These are phyloP conservation scores for Schizaphis graminum DNA, from an alignment of 2,888 invertebrate species.

Conservation along the genomic window DNA sequence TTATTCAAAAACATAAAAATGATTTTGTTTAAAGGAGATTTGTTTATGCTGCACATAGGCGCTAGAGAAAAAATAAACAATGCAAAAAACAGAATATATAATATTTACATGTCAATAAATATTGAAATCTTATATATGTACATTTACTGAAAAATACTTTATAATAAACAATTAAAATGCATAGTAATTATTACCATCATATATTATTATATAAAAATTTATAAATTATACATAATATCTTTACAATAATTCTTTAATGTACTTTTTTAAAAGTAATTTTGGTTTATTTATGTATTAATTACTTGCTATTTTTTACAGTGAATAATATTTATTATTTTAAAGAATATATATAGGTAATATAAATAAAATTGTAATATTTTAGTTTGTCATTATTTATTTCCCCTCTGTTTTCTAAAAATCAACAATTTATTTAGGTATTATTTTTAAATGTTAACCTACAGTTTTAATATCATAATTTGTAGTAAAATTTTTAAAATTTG, in stretches of 20 bases:
- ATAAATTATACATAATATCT: no score
- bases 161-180: neutral
- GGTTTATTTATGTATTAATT: neutral
- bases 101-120: no score
- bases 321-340: neutral
- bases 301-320: neutral
- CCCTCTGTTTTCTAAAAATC: neutral
- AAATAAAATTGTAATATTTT: neutral
- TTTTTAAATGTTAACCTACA: neutral
- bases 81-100: no score
- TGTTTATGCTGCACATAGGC: neutral
- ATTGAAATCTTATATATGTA: neutral
- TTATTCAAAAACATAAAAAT: no score
- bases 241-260: no score
- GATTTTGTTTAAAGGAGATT: neutral
- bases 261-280: neutral
- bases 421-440: neutral
- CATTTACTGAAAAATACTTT: neutral
- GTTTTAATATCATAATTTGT: neutral
- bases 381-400: neutral
- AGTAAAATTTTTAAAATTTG: neutral
- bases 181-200: no score
- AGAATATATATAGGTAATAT: neutral
- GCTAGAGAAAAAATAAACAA: neutral
- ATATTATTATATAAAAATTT: no score